A percentile compares a stretch with the other conserved stretches of the same genome.
Evolutionary conservation across 2,113 vertebrate genomes (phyloP).

Genomic region (Carassius gibelio): DNA sequence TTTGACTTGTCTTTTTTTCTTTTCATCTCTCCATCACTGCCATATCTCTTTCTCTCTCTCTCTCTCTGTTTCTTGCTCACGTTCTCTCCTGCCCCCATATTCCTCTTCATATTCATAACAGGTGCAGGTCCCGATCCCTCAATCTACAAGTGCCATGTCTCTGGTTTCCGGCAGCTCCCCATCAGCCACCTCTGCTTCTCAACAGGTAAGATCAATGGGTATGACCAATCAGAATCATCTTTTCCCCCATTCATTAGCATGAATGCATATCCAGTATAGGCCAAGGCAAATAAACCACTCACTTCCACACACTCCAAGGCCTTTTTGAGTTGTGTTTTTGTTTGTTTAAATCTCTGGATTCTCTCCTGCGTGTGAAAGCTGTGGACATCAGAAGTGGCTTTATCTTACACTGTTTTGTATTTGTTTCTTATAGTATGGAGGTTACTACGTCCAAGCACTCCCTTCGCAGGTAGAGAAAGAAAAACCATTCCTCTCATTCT

Average conservation of each 20-base stretch:
- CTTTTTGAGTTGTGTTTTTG: neutral
- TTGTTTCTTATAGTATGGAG: slow-evolving; percentile 71
- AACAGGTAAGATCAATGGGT: slow-evolving; percentile 64
- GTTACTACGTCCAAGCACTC: slow-evolving; percentile 67
- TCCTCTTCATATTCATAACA: slow-evolving; percentile 58
- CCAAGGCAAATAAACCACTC: slow-evolving; percentile 8
- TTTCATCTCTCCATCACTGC: slow-evolving; percentile 35
- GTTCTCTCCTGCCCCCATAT: slow-evolving; percentile 49
- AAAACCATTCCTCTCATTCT: slow-evolving; percentile 35
- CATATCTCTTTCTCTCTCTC: neutral
- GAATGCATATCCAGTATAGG: neutral
- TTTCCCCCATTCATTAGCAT: neutral
- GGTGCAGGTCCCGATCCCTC: slow-evolving; percentile 62
- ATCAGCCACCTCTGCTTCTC: slow-evolving; percentile 52
- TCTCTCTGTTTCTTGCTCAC: neutral
- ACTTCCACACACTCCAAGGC: neutral
- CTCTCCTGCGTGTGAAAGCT: slow-evolving; percentile 57
- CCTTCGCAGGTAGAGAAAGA: slow-evolving; percentile 67
- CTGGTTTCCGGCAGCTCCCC: slow-evolving; percentile 61
- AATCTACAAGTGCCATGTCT: slow-evolving; percentile 60
- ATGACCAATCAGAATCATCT: neutral
- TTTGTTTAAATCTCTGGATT: slow-evolving; percentile 8
- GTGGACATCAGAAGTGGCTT: slow-evolving; percentile 46
- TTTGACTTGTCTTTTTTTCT: slow-evolving; percentile 34
- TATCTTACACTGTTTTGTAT: slow-evolving; percentile 65